Base-by-base conservation (phyloP, 2,797 vertebrate genomes). In the Garrulus glandarius region DNA sequence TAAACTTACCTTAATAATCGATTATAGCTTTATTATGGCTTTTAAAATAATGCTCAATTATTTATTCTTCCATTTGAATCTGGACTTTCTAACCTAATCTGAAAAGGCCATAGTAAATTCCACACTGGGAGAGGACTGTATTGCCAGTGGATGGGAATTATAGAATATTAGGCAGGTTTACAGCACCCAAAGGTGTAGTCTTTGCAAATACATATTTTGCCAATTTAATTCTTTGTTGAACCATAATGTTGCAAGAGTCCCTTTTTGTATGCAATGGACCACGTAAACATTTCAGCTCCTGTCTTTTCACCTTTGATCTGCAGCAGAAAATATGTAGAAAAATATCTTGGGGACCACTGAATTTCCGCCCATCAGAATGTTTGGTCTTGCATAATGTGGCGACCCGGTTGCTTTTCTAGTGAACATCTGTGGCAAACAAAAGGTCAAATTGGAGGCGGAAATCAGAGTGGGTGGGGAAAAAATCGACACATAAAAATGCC, bases 371-470 rank as follows among this genome's bases (percentile, higher is more conserved):
- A 32, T 84, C 64, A 50, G 39, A 87, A 60, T 20, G 41, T 18
- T 53, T 69, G 36, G 46, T 87, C 67, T 87, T 41, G 10, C 0
- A 5, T 1, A 19, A 41, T 7, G 49, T 85, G 77, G 80, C 2
- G 2, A 65, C 53, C 72, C 49, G 61, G 34, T 50, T 69, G 90
- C 44, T 70, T 89, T 93, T 90, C 63, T 68, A 71, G 5, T 63
- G 87, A 68, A 76, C 41, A 34, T 59, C 76, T 84, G 74, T 70
- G 79, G 77, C 78, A 77, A 69, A 43, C 65, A 74, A 95, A 97
- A 96, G 89, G 96, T 95, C 93, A 92, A 87, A 92, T 95, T 84
- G 87, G 93, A 94, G 96, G 87, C 84, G 52, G 94, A 96, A 95
- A 87, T 88, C 83, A 63, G 87, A 95, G 95, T 93, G 94, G 94